Evolutionary conservation across 2,797 vertebrate genomes (phyloP), one percentile per base, ranked within the genome.

Genomic region (Acanthurus tractus): DNA sequence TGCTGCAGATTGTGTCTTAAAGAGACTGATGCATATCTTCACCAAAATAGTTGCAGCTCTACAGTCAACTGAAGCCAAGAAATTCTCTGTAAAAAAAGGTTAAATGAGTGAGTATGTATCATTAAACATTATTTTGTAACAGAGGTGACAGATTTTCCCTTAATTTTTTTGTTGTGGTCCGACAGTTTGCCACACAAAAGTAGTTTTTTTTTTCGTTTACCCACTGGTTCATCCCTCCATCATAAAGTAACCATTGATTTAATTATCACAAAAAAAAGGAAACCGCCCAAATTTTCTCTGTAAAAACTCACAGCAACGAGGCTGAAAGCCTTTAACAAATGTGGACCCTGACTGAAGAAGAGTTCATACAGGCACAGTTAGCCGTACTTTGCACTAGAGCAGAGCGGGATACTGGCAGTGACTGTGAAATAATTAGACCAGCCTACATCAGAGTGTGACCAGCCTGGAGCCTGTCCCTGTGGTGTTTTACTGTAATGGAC

Each of bases 401-500:
- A 45, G 69, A 78, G 34, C 14, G n/a, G 55, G 34, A 62, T 64
- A 20, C 56, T 77, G 68, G 77, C 83, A 73, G 58, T 25, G 50
- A 36, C 66, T 69, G 69, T 17, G 42, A 78, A 84, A 85, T 85
- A 82, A 86, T 88, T 78, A 77, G 63, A 14, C 64, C 25, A 50
- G 66, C 67, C 68, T 52, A 72, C 82, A 85, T 86, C 71, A 74
- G 63, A 74, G 23, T 74, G 48, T 49, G 52, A 72, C 40, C 54
- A 78, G 76, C 48, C 79, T 63, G 67, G 62, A 84, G 36, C 78
- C 71, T 64, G 44, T 84, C 86, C 82, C 82, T 66, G 45, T 70
- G 70, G 76, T 67, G 59, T 82, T 87, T 73, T 71, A 76, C 83
- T 79, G 80, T 82, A 89, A 86, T 81, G 54, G 49, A 84, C 71